A percentile compares a stretch with the other conserved stretches of the same genome.
phyloP scores from a whole-genome alignment of 2,113 vertebrate genomes.

The Cephalophus harveyi region DNA sequence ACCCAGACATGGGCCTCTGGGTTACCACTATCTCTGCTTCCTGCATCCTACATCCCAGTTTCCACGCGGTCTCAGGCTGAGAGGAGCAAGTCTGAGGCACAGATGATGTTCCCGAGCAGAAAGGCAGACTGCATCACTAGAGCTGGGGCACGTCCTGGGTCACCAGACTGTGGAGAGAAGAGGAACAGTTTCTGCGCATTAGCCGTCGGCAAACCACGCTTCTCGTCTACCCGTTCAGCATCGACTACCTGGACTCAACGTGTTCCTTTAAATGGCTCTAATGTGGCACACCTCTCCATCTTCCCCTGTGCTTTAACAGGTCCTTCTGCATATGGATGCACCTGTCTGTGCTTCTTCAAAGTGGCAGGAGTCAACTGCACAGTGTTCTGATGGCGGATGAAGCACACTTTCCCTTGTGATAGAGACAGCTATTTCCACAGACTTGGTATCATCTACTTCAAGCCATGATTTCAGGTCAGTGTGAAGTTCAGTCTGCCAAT shows the following conservation, averaged over 20 bases:
- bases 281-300: not conserved
- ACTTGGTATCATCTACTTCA: constrained; percentile 63
- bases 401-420: constrained; percentile 63
- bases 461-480: constrained; percentile 67
- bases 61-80: constrained; percentile 60
- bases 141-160: constrained; percentile 74
- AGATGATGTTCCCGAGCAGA: constrained; percentile 74
- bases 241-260: not conserved
- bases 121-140: constrained; percentile 73
- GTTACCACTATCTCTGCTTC: constrained; percentile 70
- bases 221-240: not conserved
- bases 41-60: constrained; percentile 71
- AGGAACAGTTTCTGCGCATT: constrained; percentile 54
- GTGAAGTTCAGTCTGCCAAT: constrained; percentile 55
- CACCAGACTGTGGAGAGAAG: constrained; percentile 74
- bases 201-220: not conserved
- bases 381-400: not conserved
- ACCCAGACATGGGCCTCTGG: constrained; percentile 61
- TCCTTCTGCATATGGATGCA: not conserved
- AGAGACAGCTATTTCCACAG: constrained; percentile 67
- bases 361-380: not conserved
- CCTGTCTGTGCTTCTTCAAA: not conserved
- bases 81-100: constrained; percentile 65
- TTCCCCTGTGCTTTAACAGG: not conserved
- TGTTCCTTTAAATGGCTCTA: not conserved